These are phyloP conservation scores for Eurystomus gularis DNA, from an alignment of 2,113 vertebrate genomes.

Conservation along the genomic window DNA sequence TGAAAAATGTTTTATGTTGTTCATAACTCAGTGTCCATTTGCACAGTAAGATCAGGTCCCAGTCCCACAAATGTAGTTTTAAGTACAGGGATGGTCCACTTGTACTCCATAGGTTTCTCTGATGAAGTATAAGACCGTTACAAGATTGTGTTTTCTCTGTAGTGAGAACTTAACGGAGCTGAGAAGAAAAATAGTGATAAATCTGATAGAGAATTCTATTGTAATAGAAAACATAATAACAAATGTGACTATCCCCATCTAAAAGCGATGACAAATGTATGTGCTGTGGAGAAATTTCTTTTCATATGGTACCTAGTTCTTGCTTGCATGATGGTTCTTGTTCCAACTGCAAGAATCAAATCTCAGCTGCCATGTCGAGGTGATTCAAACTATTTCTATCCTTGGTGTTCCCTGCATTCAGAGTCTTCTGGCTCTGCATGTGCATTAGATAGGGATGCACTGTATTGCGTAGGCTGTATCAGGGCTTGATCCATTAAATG, in stretches of 20 bases:
- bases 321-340: neutral
- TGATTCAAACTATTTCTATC: neutral
- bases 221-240: neutral
- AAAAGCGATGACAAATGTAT: neutral
- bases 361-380: neutral
- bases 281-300: neutral
- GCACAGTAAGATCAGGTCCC: neutral
- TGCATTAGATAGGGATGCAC: too few species aligned
- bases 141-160: neutral
- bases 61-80: neutral
- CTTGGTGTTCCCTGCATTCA: neutral
- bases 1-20: accelerated
- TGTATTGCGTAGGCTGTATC: neutral
- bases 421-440: neutral
- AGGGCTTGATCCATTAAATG: neutral
- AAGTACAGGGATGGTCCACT: neutral
- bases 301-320: neutral
- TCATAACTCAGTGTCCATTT: accelerated
- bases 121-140: neutral
- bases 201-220: neutral
- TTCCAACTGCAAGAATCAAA: neutral
- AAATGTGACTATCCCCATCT: neutral
- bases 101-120: accelerated
- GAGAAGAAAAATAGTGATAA: neutral
- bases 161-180: neutral